phyloP scores from a whole-genome alignment of 2,888 invertebrate genomes.

The Cephus sareptanus region DNA sequence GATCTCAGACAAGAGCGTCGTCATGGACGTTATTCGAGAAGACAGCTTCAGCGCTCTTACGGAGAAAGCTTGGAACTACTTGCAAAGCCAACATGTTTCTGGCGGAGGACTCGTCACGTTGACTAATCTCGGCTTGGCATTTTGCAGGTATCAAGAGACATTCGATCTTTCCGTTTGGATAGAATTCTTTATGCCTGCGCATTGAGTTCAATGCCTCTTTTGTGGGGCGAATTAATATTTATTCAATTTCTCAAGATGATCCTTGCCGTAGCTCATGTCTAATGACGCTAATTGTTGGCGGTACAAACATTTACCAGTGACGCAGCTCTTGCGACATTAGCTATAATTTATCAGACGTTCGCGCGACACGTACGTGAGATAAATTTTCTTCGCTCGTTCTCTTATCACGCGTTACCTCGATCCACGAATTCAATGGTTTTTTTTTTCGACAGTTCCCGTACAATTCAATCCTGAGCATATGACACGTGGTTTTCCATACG shows the following conservation, averaged over 20 bases:
- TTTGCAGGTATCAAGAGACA: not conserved
- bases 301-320: constrained; percentile 1
- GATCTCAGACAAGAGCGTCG: constrained; percentile 23
- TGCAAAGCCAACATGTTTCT: not conserved
- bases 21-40: constrained; percentile 22
- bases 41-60: constrained; percentile 33
- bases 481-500: no score
- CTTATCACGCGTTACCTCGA: not conserved
- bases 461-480: no score
- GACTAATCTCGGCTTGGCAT: not conserved
- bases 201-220: not conserved
- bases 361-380: not conserved
- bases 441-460: no score
- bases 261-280: not conserved
- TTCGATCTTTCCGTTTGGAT: not conserved
- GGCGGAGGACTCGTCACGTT: not conserved
- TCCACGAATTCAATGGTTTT: no score
- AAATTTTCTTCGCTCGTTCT: not conserved
- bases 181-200: not conserved
- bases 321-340: not conserved
- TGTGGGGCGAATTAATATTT: not conserved
- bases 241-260: not conserved
- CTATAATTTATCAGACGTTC: not conserved
- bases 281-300: not conserved
- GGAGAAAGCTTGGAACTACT: constrained; percentile 18